Percentiles rank a stretch among this genome's conserved stretches.
Evolutionary conservation across 1,140 invertebrate species (phyloP).

Genomic region (Caligus rogercresseyi): DNA sequence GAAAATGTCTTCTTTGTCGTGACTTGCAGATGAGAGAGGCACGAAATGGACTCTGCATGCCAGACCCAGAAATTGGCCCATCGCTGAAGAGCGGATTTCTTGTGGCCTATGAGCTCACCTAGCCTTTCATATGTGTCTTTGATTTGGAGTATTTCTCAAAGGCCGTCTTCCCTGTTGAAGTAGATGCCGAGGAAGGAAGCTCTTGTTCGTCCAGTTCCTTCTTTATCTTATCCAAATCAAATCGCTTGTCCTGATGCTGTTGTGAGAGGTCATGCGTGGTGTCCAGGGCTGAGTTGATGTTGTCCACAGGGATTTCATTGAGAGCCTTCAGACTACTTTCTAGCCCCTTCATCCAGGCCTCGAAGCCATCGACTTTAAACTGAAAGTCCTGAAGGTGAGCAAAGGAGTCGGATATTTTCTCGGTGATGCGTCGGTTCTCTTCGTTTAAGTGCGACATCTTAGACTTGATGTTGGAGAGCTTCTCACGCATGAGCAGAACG

Average conservation of each 20-base stretch:
- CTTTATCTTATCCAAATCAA: conserved; percentile 23
- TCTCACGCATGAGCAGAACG: conserved; percentile 44
- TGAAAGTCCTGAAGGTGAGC: conserved; percentile 61
- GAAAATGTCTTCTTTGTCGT: conserved; percentile 46
- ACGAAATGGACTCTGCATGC: conserved; percentile 58
- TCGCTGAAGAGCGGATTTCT: conserved; percentile 53
- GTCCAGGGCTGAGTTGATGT: conserved; percentile 55
- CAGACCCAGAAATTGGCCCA: conserved; percentile 63
- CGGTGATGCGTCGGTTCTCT: conserved; percentile 48
- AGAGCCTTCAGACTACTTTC: conserved; percentile 51
- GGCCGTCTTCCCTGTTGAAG: background rate
- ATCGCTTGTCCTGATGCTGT: conserved; percentile 21
- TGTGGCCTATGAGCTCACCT: conserved; percentile 43
- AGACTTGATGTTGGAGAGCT: conserved; percentile 50
- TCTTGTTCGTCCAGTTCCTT: conserved; percentile 22
- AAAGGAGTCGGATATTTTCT: conserved; percentile 56
- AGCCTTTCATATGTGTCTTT: background rate
- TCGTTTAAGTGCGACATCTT: conserved; percentile 50
- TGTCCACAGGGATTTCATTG: conserved; percentile 56
- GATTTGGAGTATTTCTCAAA: background rate
- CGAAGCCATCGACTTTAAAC: conserved; percentile 55
- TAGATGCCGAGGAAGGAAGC: conserved; percentile 22
- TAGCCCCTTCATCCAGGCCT: conserved; percentile 61
- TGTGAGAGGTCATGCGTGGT: conserved; percentile 29
- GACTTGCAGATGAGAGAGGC: conserved; percentile 56